phyloP scores from a whole-genome alignment of 1,140 invertebrate genomes.

The Spodoptera litura region DNA sequence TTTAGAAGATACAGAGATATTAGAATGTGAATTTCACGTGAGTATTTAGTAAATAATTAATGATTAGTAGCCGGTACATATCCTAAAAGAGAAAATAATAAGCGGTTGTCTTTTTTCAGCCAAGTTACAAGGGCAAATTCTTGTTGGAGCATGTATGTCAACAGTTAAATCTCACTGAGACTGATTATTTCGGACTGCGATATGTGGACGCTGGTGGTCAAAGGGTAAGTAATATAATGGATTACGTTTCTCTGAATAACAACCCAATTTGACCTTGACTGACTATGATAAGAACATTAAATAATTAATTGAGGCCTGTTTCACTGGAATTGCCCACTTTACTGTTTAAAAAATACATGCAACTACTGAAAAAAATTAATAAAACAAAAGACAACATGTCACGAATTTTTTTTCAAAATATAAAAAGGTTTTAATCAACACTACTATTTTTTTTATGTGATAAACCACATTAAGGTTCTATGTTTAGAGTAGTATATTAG shows the following conservation, averaged over 20 bases:
- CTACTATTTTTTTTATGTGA: too few relatives aligned
- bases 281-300: too few relatives aligned
- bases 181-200: conserved; percentile 98
- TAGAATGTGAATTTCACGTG: conserved; percentile 98
- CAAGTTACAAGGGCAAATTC: conserved; percentile 96
- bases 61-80: background rate
- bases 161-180: conserved; percentile 97
- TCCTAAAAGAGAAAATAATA: conserved; percentile 31
- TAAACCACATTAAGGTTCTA: too few relatives aligned
- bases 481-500: too few relatives aligned
- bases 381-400: too few relatives aligned
- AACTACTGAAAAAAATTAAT: too few relatives aligned
- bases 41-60: conserved; percentile 61
- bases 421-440: too few relatives aligned
- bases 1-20: conserved; percentile 96
- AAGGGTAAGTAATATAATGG: conserved; percentile 88
- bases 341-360: too few relatives aligned
- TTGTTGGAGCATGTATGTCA: conserved; percentile 97
- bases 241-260: background rate
- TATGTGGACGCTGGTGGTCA: conserved; percentile 97
- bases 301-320: too few relatives aligned
- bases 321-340: too few relatives aligned
- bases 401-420: too few relatives aligned
- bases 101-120: conserved; percentile 88
- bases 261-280: background rate